Base-by-base conservation (phyloP, 2,113 vertebrate species). In the Dascyllus trimaculatus region DNA sequence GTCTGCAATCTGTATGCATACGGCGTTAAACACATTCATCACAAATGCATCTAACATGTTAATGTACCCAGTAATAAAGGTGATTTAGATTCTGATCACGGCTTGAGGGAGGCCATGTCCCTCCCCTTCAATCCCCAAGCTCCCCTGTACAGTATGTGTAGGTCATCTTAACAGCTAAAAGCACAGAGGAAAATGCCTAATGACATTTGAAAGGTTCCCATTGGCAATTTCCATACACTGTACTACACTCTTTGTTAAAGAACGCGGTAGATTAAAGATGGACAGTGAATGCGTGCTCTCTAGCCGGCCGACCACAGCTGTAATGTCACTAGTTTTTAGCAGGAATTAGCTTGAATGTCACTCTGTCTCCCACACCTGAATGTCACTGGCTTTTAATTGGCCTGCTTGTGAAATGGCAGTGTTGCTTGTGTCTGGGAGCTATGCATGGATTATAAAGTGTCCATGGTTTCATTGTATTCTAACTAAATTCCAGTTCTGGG, bases 301-400 rank as follows among this genome's bases (percentile, higher is more conserved):
- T 18, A 29, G 77, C 84, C 70, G 13, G 69, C 57, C 21, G 57
- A 69, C 70, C 65, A 74, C 62, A 53, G 24, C 68, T 60, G 58
- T 90, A 94, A 94, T 92, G 93, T 93, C 93, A 95, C 82, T 87
- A 86, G 71, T 71, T 93, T 92, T 93, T 87, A 85, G 81, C 77
- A 68, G 80, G 89, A 94, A 92, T 93, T 84, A 87, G 90, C 92
- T 88, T 92, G 92, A 95, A 94, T 94, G 93, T 92, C 93, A 93
- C 60, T 91, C 87, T 56, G 71, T 92, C 82, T 88, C 58, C 61
- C 67, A 80, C 71, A 87, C 83, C 84, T 89, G 88, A 95, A 95
- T 93, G 94, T 94, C 94, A 95, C 80, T 64, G 79, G 80, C 38
- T 88, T 93, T 94, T 94, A 93, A 95, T 93, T 93, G 92, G 90